A percentile compares a stretch with the other conserved stretches of the same genome.
Conservation (phyloP, 2,888 invertebrate species). For the Polia nebulosa region DNA sequence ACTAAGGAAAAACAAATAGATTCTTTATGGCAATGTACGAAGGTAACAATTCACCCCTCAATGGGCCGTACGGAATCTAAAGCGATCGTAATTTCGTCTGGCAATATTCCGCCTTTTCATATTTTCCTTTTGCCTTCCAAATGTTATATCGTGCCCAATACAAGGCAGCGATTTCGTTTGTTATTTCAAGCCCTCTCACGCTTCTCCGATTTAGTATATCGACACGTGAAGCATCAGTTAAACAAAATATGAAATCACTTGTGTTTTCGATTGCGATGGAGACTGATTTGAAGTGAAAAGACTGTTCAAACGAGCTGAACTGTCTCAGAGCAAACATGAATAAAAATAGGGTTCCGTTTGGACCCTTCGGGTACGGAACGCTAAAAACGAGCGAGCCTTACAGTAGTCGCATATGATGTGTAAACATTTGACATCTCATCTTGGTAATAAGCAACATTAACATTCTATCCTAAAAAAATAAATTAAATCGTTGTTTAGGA, state of each 20-base stretch:
- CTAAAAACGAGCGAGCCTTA: too few relatives aligned
- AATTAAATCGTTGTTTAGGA: too few relatives aligned
- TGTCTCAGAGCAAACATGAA: neutral
- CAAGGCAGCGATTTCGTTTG: constrained; percentile 88
- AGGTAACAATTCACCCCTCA: constrained; percentile 89
- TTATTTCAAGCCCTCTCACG: constrained; percentile 87
- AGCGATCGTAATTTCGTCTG: constrained; percentile 90
- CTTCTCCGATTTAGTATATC: constrained; percentile 86
- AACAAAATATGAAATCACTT: constrained; percentile 80
- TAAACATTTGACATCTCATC: too few relatives aligned
- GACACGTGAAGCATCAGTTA: constrained; percentile 85
- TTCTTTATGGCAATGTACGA: constrained; percentile 87
- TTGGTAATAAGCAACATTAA: too few relatives aligned
- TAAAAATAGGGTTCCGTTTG: neutral
- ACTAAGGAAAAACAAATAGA: constrained; percentile 86
- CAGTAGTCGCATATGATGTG: too few relatives aligned
- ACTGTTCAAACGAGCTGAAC: constrained; percentile 5
- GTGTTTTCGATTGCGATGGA: constrained; percentile 62
- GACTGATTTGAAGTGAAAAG: constrained; percentile 15
- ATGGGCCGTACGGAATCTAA: constrained; percentile 89
- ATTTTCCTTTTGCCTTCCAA: constrained; percentile 88
- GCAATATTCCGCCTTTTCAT: constrained; percentile 90
- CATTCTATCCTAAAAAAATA: too few relatives aligned
- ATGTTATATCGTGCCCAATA: constrained; percentile 87
- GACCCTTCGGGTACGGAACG: too few relatives aligned